Evolutionary conservation across 2,888 invertebrate genomes (phyloP).

Genomic region (Mamestra brassicae): DNA sequence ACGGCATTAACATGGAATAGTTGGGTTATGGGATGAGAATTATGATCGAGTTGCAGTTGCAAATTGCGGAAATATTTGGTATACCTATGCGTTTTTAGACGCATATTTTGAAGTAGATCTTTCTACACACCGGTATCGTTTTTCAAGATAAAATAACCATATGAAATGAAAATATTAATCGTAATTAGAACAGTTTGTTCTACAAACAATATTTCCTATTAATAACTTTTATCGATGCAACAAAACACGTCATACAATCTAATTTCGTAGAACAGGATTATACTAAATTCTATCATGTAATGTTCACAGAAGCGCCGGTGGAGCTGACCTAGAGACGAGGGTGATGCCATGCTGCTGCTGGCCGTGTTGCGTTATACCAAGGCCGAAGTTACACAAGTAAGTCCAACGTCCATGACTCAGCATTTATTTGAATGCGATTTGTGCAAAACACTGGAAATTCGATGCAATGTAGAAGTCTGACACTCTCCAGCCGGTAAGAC

Average conservation of each 20-base stretch:
- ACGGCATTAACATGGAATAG: too few relatives aligned
- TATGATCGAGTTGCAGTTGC: background rate
- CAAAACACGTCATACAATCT: background rate
- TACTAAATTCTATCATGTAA: background rate
- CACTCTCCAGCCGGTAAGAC: background rate
- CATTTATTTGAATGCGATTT: constrained; percentile 37
- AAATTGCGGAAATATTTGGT: background rate
- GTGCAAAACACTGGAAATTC: background rate
- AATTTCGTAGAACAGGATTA: constrained; percentile 1
- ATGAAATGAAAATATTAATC: background rate
- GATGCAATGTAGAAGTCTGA: background rate
- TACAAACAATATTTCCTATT: too few relatives aligned
- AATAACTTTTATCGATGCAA: background rate
- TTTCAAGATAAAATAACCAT: too few relatives aligned
- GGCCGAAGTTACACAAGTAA: constrained; percentile 90
- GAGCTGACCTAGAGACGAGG: constrained; percentile 90
- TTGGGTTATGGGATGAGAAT: too few relatives aligned
- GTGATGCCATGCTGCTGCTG: constrained; percentile 94
- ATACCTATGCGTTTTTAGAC: background rate
- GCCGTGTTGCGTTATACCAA: constrained; percentile 92
- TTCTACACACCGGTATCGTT: background rate
- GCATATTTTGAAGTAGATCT: background rate
- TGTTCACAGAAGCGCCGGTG: constrained; percentile 88
- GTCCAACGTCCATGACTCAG: constrained; percentile 56
- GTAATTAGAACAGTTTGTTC: background rate